These are phyloP conservation scores for Oxyura jamaicensis DNA, from an alignment of 2,113 vertebrate species.

Conservation along the genomic window DNA sequence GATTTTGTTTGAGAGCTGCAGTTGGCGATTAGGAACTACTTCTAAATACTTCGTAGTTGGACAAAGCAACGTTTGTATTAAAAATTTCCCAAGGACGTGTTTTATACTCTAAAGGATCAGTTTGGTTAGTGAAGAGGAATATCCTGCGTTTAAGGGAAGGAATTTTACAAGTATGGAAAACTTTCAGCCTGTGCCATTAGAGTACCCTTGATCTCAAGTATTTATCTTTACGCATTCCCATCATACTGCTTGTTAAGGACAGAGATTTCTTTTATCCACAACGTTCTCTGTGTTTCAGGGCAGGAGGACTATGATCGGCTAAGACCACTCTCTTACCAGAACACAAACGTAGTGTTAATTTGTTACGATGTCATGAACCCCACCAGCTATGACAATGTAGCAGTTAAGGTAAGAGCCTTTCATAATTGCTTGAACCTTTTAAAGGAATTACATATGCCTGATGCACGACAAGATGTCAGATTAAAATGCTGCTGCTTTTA, in stretches of 20 bases:
- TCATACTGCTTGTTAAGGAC: neutral
- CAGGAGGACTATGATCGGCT: conserved; percentile 96
- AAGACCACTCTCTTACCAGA: conserved; percentile 93
- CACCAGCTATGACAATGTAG: conserved; percentile 91
- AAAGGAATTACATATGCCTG: neutral
- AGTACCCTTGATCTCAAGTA: neutral
- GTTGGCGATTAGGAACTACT: accelerated
- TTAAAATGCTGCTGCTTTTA: neutral
- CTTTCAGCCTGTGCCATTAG: neutral
- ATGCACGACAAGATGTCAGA: neutral
- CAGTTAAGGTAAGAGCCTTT: conserved; percentile 86
- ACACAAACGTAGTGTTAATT: conserved; percentile 87
- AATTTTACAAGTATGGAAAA: neutral
- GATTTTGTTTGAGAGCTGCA: neutral
- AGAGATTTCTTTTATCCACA: neutral
- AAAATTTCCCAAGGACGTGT: neutral
- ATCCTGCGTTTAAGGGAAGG: neutral
- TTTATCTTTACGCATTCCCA: neutral
- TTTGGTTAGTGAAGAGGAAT: neutral
- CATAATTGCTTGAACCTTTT: neutral
- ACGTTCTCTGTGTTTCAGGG: conserved; percentile 75
- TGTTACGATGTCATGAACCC: conserved; percentile 98
- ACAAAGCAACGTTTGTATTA: neutral
- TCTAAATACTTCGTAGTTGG: neutral
- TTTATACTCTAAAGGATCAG: neutral